Evolutionary conservation across 37 sponge, comb jelly and placozoan species (phyloP).

Genomic region (Amphimedon queenslandica): DNA sequence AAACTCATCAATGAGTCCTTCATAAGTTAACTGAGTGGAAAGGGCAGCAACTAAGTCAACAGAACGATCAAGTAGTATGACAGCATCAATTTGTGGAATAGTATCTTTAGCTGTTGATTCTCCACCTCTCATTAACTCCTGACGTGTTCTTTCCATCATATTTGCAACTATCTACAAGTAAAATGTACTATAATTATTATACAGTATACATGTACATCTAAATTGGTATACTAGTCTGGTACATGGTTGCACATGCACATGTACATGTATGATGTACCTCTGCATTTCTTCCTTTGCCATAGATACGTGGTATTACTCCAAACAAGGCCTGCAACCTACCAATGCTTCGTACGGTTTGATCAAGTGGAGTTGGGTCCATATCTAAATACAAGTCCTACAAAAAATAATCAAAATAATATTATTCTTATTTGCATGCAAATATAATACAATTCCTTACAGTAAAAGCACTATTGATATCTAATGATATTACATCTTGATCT

Average conservation of each 20-base stretch:
- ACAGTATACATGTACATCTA: neutral
- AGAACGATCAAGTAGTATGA: conserved; percentile 86
- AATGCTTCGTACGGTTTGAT: conserved; percentile 69
- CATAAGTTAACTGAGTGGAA: conserved; percentile 93
- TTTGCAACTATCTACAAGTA: conserved; percentile 61
- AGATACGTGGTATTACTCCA: conserved; percentile 86
- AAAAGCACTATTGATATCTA: conserved; percentile 68
- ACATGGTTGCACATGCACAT: no score
- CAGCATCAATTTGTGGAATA: conserved; percentile 70
- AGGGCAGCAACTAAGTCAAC: conserved; percentile 95
- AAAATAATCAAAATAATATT: no score
- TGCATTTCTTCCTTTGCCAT: conserved; percentile 82
- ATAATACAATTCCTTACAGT: conserved; percentile 29
- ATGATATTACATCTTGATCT: conserved; percentile 84
- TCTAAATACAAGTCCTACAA: conserved; percentile 59
- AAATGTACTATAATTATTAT: neutral
- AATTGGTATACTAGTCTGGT: no score
- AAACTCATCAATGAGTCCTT: conserved; percentile 94
- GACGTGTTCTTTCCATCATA: conserved; percentile 70
- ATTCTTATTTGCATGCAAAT: neutral
- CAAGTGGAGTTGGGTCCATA: conserved; percentile 50
- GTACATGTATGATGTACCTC: conserved; percentile 54
- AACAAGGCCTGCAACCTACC: conserved; percentile 81
- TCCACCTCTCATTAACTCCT: conserved; percentile 18
- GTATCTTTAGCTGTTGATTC: conserved; percentile 34